Evolutionary conservation across 64 coral and sea anemone species (phyloP).

Genomic region (Orbicella faveolata): DNA sequence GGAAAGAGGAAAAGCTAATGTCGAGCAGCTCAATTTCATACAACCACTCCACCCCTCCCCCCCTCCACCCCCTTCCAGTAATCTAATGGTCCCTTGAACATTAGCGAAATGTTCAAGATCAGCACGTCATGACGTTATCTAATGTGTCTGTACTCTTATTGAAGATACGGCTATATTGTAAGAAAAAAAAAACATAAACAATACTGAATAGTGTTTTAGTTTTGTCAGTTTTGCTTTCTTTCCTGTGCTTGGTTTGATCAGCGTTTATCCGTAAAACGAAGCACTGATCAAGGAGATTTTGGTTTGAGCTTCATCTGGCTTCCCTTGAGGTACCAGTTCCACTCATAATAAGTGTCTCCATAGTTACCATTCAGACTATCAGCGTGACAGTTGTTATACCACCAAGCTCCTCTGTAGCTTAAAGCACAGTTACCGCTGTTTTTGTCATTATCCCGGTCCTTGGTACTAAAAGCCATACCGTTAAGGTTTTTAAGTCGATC

Average conservation of each 20-base stretch:
- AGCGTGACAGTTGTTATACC: constrained; percentile 43
- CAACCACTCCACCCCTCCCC: no score
- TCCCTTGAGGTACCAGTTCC: neutral
- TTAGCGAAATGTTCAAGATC: no score
- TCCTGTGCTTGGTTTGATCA: neutral
- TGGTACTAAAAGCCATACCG: constrained; percentile 46
- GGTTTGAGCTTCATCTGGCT: constrained; percentile 14
- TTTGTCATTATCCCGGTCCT: constrained; percentile 64
- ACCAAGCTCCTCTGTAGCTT: constrained; percentile 18
- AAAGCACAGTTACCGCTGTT: constrained; percentile 19
- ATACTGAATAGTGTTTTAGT: no score
- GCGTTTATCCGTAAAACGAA: neutral
- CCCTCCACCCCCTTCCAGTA: no score
- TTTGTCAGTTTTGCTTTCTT: neutral
- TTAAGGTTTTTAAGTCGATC: neutral
- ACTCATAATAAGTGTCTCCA: neutral
- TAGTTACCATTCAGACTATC: constrained; percentile 38
- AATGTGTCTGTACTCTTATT: no score
- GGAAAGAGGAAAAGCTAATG: no score
- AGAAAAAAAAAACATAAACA: no score
- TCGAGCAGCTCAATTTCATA: no score
- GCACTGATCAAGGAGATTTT: neutral
- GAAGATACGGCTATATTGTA: no score
- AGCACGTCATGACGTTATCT: no score
- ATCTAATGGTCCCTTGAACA: no score